Conservation (phyloP, 1,140 invertebrate species). For the Hyphantria cunea region DNA sequence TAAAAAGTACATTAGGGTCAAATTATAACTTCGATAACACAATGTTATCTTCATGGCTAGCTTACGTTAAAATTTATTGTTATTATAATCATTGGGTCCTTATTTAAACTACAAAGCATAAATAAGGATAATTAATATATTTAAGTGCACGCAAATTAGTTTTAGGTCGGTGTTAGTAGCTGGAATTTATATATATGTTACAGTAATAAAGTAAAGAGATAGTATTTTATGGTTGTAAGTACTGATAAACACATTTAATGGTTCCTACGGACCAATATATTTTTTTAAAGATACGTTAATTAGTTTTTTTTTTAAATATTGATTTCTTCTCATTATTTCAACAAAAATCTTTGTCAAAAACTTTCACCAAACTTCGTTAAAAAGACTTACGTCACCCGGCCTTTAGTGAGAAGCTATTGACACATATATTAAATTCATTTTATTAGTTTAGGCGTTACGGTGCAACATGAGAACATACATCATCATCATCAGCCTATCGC, state of each 20-base stretch:
- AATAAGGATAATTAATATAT: slow-evolving; percentile 16
- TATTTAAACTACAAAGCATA: slow-evolving; percentile 21
- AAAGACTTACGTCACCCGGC: too few relatives aligned
- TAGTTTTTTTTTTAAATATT: too few relatives aligned
- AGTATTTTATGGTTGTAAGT: slow-evolving; percentile 9
- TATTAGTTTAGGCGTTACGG: too few relatives aligned
- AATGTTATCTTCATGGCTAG: slow-evolving; percentile 27
- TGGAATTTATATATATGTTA: slow-evolving; percentile 52
- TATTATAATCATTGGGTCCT: slow-evolving; percentile 11
- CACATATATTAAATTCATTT: too few relatives aligned
- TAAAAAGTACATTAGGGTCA: slow-evolving; percentile 49
- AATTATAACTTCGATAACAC: slow-evolving; percentile 26
- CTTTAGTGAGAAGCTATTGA: too few relatives aligned
- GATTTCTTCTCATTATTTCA: too few relatives aligned
- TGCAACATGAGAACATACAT: too few relatives aligned
- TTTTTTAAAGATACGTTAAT: too few relatives aligned
- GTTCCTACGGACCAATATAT: too few relatives aligned
- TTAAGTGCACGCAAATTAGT: slow-evolving; percentile 40
- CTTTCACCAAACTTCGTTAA: too few relatives aligned
- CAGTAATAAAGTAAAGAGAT: slow-evolving; percentile 19
- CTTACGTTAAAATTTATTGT: slow-evolving; percentile 31
- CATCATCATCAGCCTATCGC: too few relatives aligned
- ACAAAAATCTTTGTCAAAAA: too few relatives aligned
- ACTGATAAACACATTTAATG: slow-evolving; percentile 2
- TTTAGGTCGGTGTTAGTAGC: slow-evolving; percentile 50